These are phyloP conservation scores for Mormyrus proboscirostris DNA, from an alignment of 2,797 vertebrate genomes.

Conservation along the genomic window DNA sequence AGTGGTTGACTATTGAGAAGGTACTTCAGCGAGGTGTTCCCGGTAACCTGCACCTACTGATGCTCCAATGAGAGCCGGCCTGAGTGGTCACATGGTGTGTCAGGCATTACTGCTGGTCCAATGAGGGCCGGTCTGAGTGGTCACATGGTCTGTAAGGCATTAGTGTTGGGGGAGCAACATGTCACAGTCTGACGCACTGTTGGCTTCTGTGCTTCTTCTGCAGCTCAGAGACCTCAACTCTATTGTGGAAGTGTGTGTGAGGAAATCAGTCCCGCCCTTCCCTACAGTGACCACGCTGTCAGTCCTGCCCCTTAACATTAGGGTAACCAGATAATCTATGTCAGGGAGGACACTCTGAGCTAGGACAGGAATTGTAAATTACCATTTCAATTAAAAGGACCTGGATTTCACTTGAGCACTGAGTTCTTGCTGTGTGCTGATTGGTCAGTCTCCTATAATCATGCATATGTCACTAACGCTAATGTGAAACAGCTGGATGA, in stretches of 20 bases:
- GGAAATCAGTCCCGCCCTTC: background rate
- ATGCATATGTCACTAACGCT: too few relatives aligned
- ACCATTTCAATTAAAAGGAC: too few relatives aligned
- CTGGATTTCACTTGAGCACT: too few relatives aligned
- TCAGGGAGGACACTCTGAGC: too few relatives aligned
- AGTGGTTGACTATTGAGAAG: background rate
- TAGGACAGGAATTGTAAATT: too few relatives aligned
- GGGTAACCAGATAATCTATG: too few relatives aligned
- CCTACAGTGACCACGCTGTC: background rate
- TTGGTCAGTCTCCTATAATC: too few relatives aligned
- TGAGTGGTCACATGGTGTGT: background rate
- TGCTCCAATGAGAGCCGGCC: background rate
- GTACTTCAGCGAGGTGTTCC: background rate
- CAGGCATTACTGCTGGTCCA: background rate
- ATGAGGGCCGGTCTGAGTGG: background rate
- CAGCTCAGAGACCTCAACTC: background rate
- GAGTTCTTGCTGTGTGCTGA: too few relatives aligned
- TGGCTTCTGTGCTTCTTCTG: background rate
- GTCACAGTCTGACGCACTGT: background rate
- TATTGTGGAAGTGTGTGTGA: background rate
- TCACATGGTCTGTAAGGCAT: background rate
- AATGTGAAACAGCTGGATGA: too few relatives aligned
- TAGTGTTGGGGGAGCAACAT: background rate
- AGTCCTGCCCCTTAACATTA: background rate
- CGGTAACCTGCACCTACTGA: background rate